phyloP scores from a whole-genome alignment of 2,888 invertebrate genomes.

The Mimas tiliae region DNA sequence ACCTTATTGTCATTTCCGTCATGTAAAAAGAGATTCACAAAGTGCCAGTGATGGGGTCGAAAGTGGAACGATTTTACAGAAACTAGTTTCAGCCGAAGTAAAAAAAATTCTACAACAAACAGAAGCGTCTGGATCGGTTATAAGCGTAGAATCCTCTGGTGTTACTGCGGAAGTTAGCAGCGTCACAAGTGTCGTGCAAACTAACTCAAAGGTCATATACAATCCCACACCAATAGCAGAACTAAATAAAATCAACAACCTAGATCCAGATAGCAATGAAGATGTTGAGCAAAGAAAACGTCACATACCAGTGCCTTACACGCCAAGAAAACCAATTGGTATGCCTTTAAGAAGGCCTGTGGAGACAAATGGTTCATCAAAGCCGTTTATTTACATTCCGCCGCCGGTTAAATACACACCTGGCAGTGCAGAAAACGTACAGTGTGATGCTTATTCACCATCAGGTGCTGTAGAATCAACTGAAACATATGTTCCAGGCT shows the following conservation, averaged over 20 bases:
- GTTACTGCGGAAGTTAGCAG: constrained; percentile 34
- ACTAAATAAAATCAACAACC: constrained; percentile 75
- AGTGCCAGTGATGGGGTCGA: constrained; percentile 71
- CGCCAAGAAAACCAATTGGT: constrained; percentile 75
- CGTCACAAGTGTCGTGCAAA: constrained; percentile 53
- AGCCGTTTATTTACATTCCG: constrained; percentile 74
- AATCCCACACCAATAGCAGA: constrained; percentile 88
- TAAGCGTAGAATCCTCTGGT: constrained; percentile 34
- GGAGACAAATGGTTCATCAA: constrained; percentile 66
- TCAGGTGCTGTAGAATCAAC: constrained; percentile 64
- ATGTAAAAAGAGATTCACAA: constrained; percentile 88
- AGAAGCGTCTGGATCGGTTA: constrained; percentile 56
- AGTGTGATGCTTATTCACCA: constrained; percentile 74
- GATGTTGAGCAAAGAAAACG: constrained; percentile 69
- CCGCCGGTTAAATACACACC: constrained; percentile 72
- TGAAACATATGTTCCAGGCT: constrained; percentile 74
- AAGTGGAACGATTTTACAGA: constrained; percentile 81
- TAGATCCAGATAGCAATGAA: constrained; percentile 59
- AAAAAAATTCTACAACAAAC: constrained; percentile 85
- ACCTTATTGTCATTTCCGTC: constrained; percentile 97
- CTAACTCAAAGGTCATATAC: constrained; percentile 78
- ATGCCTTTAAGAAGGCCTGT: constrained; percentile 65
- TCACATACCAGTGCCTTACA: constrained; percentile 82
- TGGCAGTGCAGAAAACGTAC: constrained; percentile 62
- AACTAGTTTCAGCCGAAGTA: constrained; percentile 86